phyloP scores from a whole-genome alignment of 2,888 invertebrate genomes.

The Homarus gammarus region DNA sequence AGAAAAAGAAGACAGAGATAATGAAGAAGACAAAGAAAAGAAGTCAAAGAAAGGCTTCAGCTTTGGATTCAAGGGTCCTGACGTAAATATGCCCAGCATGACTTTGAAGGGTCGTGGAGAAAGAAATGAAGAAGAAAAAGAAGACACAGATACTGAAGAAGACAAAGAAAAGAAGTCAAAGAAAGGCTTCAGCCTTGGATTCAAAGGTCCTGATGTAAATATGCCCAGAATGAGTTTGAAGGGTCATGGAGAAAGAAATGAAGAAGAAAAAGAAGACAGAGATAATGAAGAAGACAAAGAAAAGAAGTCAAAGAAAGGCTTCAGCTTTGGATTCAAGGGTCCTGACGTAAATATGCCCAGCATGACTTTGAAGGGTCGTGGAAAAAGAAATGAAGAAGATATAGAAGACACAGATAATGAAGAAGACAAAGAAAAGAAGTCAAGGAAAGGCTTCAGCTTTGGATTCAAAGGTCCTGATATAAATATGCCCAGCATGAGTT shows the following conservation, averaged over 20 bases:
- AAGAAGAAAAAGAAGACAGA: neutral
- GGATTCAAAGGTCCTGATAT: slow-evolving; percentile 53
- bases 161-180: slow-evolving; percentile 1
- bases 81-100: slow-evolving; percentile 15
- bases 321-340: slow-evolving; percentile 22
- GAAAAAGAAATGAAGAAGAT: neutral
- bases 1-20: neutral
- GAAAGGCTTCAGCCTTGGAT: slow-evolving; percentile 47
- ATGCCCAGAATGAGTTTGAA: neutral
- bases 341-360: slow-evolving; percentile 17
- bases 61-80: slow-evolving; percentile 44
- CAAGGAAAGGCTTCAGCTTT: slow-evolving; percentile 40
- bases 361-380: slow-evolving; percentile 13
- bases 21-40: neutral
- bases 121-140: neutral
- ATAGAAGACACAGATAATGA: neutral
- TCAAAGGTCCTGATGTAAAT: slow-evolving; percentile 40
- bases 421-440: slow-evolving; percentile 12
- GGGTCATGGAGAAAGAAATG: neutral
- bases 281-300: slow-evolving; percentile 7
- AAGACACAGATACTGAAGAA: slow-evolving; percentile 8
- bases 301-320: slow-evolving; percentile 35
- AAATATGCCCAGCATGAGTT: slow-evolving; percentile 37
- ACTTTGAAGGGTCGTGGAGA: slow-evolving; percentile 4
- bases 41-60: slow-evolving; percentile 50